Evolutionary conservation across 1,140 invertebrate genomes (phyloP).

Genomic region (Aleiodes sp.): DNA sequence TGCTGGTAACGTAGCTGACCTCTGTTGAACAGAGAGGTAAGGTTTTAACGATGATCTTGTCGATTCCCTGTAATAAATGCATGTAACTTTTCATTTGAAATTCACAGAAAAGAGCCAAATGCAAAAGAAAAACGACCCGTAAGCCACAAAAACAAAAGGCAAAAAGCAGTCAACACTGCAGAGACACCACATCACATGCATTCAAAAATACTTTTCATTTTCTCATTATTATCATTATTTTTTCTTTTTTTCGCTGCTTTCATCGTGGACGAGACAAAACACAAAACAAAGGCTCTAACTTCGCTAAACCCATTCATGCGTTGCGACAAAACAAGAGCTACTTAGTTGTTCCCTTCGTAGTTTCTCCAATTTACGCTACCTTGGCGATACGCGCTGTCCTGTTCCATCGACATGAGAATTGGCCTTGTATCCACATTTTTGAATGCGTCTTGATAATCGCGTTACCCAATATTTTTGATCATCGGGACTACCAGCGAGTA

Average conservation of each 20-base stretch:
- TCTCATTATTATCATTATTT: not conserved
- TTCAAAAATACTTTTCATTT: not conserved
- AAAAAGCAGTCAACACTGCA: not conserved
- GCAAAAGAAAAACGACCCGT: not conserved
- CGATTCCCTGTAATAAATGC: constrained; percentile 73
- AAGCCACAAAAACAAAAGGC: not conserved
- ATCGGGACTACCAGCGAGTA: constrained; percentile 83
- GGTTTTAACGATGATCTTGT: constrained; percentile 78
- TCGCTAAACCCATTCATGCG: constrained; percentile 61
- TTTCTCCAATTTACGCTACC: constrained; percentile 66
- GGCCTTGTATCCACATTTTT: constrained; percentile 93
- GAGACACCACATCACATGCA: not conserved
- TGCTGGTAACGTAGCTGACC: constrained; percentile 76
- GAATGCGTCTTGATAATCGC: constrained; percentile 89
- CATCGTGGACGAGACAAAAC: not conserved
- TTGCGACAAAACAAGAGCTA: constrained; percentile 59
- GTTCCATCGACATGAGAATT: constrained; percentile 74
- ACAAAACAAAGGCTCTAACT: constrained; percentile 45
- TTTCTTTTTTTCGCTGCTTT: too few relatives aligned
- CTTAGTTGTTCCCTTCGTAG: constrained; percentile 46
- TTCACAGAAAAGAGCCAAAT: not conserved
- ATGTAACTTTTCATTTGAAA: not conserved
- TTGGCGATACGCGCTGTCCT: constrained; percentile 73
- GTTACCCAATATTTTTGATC: constrained; percentile 95
- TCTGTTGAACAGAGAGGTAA: constrained; percentile 74